phyloP scores from a whole-genome alignment of 2,888 invertebrate genomes.

The Cacoxenus indagator region DNA sequence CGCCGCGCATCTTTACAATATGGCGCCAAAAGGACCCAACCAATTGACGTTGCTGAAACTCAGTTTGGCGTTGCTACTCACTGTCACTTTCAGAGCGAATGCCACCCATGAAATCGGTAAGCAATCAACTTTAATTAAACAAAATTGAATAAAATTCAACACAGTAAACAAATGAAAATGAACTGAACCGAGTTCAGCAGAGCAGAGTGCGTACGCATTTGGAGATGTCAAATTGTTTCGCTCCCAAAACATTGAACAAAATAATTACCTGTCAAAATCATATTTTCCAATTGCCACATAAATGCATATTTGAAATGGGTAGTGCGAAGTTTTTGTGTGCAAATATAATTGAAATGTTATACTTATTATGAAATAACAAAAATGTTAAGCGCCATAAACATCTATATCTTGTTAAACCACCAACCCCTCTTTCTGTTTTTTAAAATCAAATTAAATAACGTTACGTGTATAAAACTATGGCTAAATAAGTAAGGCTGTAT shows the following conservation, averaged over 20 bases:
- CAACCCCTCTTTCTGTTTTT: no score
- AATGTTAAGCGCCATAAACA: no score
- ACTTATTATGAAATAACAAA: no score
- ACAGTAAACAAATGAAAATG: not conserved
- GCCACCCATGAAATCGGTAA: not conserved
- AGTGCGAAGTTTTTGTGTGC: no score
- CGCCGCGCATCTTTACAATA: no score
- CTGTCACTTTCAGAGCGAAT: not conserved
- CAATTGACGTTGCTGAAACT: not conserved
- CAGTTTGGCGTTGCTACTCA: not conserved
- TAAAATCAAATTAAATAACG: no score
- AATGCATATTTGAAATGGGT: not conserved
- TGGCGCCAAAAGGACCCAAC: not conserved
- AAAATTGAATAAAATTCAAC: not conserved
- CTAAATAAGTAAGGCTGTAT: no score
- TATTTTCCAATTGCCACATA: conserved; percentile 31
- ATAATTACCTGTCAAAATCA: conserved; percentile 58
- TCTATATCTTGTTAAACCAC: no score
- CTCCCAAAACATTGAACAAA: conserved; percentile 33
- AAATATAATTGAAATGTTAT: no score
- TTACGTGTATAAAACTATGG: no score
- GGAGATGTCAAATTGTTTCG: conserved; percentile 9
- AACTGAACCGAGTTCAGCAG: no score
- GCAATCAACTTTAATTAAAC: not conserved
- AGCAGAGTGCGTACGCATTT: not conserved